phyloP scores from a whole-genome alignment of 2,888 invertebrate genomes.

The Sicus ferrugineus region DNA sequence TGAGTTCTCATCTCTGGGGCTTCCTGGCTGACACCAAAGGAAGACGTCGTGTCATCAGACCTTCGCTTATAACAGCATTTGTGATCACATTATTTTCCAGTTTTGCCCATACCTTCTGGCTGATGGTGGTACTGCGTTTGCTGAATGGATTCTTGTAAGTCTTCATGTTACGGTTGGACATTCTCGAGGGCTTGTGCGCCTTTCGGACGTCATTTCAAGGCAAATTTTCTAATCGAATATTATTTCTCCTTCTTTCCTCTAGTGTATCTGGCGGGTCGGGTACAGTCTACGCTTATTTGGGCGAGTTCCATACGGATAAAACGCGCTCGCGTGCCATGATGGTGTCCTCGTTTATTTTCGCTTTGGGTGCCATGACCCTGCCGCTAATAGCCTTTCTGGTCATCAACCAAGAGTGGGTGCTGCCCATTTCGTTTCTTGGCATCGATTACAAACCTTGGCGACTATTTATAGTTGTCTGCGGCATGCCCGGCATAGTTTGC shows the following conservation, averaged over 20 bases:
- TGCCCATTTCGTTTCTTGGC: slow-evolving; percentile 49
- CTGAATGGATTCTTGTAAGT: slow-evolving; percentile 68
- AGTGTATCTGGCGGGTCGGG: slow-evolving; percentile 65
- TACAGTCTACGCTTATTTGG: slow-evolving; percentile 66
- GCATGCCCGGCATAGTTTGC: slow-evolving; percentile 54
- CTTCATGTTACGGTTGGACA: no score
- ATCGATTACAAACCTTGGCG: slow-evolving; percentile 59
- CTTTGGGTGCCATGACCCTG: slow-evolving; percentile 53
- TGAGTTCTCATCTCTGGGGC: slow-evolving; percentile 69
- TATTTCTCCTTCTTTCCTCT: slow-evolving; percentile 1
- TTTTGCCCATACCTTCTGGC: slow-evolving; percentile 65
- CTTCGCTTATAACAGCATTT: slow-evolving; percentile 65
- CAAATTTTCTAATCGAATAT: not conserved
- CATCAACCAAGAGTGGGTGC: slow-evolving; percentile 54
- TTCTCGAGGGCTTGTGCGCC: no score
- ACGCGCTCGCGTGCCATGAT: slow-evolving; percentile 64
- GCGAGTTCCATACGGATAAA: slow-evolving; percentile 66
- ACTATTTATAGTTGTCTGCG: slow-evolving; percentile 54
- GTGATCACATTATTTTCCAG: slow-evolving; percentile 65
- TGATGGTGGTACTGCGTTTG: slow-evolving; percentile 66
- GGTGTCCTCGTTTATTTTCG: slow-evolving; percentile 57
- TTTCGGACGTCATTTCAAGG: not conserved
- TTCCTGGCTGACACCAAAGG: slow-evolving; percentile 68
- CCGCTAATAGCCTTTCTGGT: slow-evolving; percentile 56
- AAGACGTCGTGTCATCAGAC: slow-evolving; percentile 63